Conservation (phyloP, 2,113 vertebrate genomes). For the Siniperca chuatsi region DNA sequence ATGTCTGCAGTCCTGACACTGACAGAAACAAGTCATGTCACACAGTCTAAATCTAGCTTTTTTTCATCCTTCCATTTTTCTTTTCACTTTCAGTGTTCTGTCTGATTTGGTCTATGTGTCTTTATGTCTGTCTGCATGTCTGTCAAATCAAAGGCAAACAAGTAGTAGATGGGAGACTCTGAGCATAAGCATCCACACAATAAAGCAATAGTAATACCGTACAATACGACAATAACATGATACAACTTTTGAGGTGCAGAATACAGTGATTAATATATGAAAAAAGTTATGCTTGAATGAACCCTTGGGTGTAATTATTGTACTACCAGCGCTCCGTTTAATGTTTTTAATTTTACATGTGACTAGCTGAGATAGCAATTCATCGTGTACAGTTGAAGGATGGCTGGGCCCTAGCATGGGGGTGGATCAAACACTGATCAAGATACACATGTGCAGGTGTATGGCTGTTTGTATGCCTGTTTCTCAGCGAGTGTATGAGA, state of each 20-base stretch:
- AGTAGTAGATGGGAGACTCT: slow-evolving; percentile 20
- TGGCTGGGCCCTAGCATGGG: slow-evolving; percentile 35
- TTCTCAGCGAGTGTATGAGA: background rate
- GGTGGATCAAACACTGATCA: slow-evolving; percentile 56
- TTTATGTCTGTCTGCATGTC: slow-evolving; percentile 47
- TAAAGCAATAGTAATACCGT: slow-evolving; percentile 2
- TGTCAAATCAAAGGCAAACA: slow-evolving; percentile 52
- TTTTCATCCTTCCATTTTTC: slow-evolving; percentile 46
- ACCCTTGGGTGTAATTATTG: slow-evolving; percentile 39
- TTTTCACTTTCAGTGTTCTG: slow-evolving; percentile 47
- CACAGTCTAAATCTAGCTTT: slow-evolving; percentile 77
- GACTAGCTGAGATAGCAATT: slow-evolving; percentile 53
- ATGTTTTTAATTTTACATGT: slow-evolving; percentile 58
- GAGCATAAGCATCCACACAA: slow-evolving; percentile 4
- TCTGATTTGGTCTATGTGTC: slow-evolving; percentile 50
- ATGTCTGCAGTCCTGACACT: slow-evolving; percentile 77
- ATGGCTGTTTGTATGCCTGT: slow-evolving; percentile 19
- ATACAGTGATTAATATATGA: slow-evolving; percentile 19
- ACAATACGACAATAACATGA: slow-evolving; percentile 13
- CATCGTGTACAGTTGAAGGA: slow-evolving; percentile 42
- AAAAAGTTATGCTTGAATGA: slow-evolving; percentile 26
- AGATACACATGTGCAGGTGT: slow-evolving; percentile 40
- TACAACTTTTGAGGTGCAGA: slow-evolving; percentile 2
- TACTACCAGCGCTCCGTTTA: slow-evolving; percentile 7
- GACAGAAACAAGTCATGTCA: slow-evolving; percentile 78